Base-by-base conservation (phyloP, 2,113 vertebrate species). In the Microtus montanus region DNA sequence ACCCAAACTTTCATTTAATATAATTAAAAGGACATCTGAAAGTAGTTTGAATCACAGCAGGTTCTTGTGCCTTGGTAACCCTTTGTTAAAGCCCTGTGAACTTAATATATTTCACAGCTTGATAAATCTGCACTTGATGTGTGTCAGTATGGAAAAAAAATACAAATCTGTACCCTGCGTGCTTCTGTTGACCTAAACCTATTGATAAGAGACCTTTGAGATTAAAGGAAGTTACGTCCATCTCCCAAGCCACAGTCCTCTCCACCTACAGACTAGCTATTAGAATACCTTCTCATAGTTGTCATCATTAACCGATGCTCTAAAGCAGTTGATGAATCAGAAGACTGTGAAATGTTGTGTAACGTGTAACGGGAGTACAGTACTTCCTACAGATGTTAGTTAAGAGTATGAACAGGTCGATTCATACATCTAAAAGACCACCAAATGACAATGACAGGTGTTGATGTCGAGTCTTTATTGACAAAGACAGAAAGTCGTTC, bases 1-100 rank as follows among this genome's bases (percentile, higher is more conserved):
- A 90, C 95, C 97, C 97, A 97, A 97, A 98, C 97, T 98, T 98
- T 97, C 90, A 96, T 97, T 98, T 98, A 97, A 96, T 97, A 96
- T 98, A 98, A 98, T 98, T 98, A 98, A 98, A 98, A 98, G 97
- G 98, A 97, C 97, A 98, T 98, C 96, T 98, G 98, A 98, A 98
- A 98, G 97, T 97, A 98, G 97, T 95, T 97, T 96, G 97, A 97
- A 97, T 98, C 87, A 0, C 96, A 97, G 97, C 22, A 5, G 96
- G 95, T 94, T 93, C 97, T 97, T 95, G 80, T 17, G 78, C 93
- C 97, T 97, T 96, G 92, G 96, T 98, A 97, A 96, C 95, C 97
- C 95, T 98, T 98, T 98, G 98, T 98, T 98, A 97, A 98, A 98
- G 96, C 97, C 97, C 97, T 93, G 87, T 98, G 98, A 98, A 98